phyloP scores from a whole-genome alignment of 2,113 vertebrate genomes.

The Nycticryphes semicollaris region DNA sequence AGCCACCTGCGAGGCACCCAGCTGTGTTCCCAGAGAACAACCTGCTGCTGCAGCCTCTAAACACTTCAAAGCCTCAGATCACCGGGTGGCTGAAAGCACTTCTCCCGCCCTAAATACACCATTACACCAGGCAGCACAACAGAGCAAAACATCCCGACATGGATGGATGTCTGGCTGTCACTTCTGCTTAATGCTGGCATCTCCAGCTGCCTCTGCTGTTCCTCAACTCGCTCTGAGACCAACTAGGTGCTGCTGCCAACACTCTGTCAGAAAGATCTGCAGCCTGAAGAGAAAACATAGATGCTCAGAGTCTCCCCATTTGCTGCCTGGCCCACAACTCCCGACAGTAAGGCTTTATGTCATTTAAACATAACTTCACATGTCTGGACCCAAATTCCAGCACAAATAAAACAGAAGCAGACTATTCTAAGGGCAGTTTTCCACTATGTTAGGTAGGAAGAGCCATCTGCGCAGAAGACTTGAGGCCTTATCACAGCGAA shows the following conservation, averaged over 20 bases:
- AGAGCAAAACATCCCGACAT: background rate
- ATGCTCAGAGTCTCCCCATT: background rate
- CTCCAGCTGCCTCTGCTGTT: background rate
- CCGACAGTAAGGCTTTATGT: background rate
- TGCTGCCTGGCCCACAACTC: background rate
- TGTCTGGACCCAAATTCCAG: background rate
- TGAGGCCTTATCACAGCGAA: background rate
- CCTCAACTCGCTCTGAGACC: background rate
- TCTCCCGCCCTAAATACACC: background rate
- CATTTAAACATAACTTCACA: background rate
- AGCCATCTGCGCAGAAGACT: background rate
- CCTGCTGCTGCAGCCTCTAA: conserved; percentile 36
- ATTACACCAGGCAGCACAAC: conserved; percentile 8
- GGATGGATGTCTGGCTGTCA: background rate
- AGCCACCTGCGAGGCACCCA: conserved; percentile 40
- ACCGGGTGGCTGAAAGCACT: background rate
- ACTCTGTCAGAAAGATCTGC: conserved; percentile 1
- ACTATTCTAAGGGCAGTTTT: background rate
- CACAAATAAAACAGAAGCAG: background rate
- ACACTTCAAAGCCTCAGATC: conserved; percentile 37
- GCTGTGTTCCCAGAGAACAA: conserved; percentile 12
- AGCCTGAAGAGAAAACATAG: conserved; percentile 1
- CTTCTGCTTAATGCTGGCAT: background rate
- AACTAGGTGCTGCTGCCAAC: conserved; percentile 26
- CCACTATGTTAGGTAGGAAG: background rate